phyloP scores from a whole-genome alignment of 2,888 invertebrate genomes.

The Mesochorus sp. region DNA sequence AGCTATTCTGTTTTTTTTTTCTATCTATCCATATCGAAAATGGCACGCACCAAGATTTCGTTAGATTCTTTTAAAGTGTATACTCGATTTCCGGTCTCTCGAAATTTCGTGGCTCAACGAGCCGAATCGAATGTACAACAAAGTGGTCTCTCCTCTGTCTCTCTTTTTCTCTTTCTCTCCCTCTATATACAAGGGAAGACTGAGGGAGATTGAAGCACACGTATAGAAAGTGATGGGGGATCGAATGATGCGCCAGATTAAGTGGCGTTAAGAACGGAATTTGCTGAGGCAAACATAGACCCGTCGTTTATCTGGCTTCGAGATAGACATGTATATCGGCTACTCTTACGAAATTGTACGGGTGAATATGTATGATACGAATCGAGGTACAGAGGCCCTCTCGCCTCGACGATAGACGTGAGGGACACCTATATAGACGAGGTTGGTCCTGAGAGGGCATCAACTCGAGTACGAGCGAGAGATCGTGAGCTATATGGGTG shows the following conservation, averaged over 20 bases:
- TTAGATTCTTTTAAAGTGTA: background rate
- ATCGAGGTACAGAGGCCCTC: conserved; percentile 4
- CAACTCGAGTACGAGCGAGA: background rate
- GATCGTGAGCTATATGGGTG: background rate
- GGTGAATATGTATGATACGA: conserved; percentile 6
- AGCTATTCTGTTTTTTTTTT: background rate
- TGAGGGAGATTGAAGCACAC: background rate
- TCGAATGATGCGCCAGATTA: conserved; percentile 44
- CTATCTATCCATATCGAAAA: background rate
- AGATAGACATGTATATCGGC: conserved; percentile 11
- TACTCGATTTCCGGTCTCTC: conserved; percentile 40
- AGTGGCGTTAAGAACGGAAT: conserved; percentile 22
- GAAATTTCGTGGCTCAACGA: conserved; percentile 26
- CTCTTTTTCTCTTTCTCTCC: too few relatives aligned
- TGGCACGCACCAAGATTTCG: background rate
- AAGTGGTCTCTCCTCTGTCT: conserved; percentile 16
- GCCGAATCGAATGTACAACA: conserved; percentile 31
- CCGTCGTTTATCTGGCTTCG: conserved; percentile 13
- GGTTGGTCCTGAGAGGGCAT: conserved; percentile 7
- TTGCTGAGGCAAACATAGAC: conserved; percentile 10
- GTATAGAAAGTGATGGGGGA: conserved; percentile 10
- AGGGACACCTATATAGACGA: background rate
- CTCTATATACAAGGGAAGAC: too few relatives aligned
- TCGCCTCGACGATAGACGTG: background rate
- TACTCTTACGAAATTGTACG: conserved; percentile 15